Evolutionary conservation across 2,113 vertebrate species (phyloP), one percentile per base, ranked within the genome.

Genomic region (Sylvietta virens): DNA sequence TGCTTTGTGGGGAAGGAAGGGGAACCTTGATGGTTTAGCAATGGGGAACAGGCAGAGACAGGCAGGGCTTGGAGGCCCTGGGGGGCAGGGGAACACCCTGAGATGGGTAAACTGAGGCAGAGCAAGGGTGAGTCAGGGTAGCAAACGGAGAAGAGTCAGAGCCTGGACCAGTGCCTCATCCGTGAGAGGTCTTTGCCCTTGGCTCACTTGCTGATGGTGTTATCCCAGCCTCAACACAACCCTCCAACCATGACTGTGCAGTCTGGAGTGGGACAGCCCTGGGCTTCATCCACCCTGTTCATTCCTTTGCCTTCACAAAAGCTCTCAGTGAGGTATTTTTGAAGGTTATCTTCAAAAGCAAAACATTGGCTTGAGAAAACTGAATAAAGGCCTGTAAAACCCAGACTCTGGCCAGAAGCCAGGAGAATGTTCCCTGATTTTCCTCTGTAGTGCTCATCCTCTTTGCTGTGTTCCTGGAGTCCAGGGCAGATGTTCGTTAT

Each of bases 271-370:
- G 50, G 39, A 30, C 65, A 61, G 60, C 28, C 40, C 35, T 3
- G 23, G 24, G 21, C 3, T 33, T 51, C 44, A 19, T 28, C 40
- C 44, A 11, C 12, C 14, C 6, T 19, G 6, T 23, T 50, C 7
- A 1, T 48, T 78, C 61, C 44, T 57, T 18, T 42, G 15, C 5
- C 11, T 56, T 37, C 60, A 48, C 69, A 57, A 3, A 45, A 91
- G 53, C 70, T 81, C 77, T 61, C 2, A 6, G 28, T 8, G 15
- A 92, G 74, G 45, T 31, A 28, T 45, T 95, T 72, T 33, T 87
- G 84, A 94, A 96, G 93, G 83, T 86, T 84, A 40, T 57, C 54
- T 94, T 95, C 77, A 90, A 85, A 84, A 80, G 50, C 74, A 76
- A 62, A 72, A 65, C 45, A 11, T 1, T 21, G 27, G 42, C 73